A percentile compares a stretch with the other conserved stretches of the same genome.
These are phyloP conservation scores for sheep (Ovis aries) DNA, from an alignment of 2,113 vertebrate genomes.

Conservation along the genomic window ARS-UI_Ramb_v3.0 NC_056069.1:69561001-69561500, in stretches of 20 bases:
- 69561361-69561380: neutral
- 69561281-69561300: neutral
- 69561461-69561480: neutral
- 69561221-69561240: neutral
- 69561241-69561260: fast-evolving
- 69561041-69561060: neutral
- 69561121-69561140: neutral
- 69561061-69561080: neutral
- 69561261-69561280: neutral
- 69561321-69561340: constrained; percentile 14
- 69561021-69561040: neutral
- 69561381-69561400: neutral
- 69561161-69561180: neutral
- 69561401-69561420: fast-evolving
- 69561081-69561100: neutral
- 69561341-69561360: neutral
- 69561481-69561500: fast-evolving
- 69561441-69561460: neutral
- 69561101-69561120: neutral
- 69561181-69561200: neutral
- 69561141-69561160: no score
- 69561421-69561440: neutral
- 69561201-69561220: neutral
- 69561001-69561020: neutral
- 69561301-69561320: neutral